Percentiles rank a stretch among this genome's conserved stretches.
Conservation (phyloP, 1,140 invertebrate species). For the Tetramorium simillimum region DNA sequence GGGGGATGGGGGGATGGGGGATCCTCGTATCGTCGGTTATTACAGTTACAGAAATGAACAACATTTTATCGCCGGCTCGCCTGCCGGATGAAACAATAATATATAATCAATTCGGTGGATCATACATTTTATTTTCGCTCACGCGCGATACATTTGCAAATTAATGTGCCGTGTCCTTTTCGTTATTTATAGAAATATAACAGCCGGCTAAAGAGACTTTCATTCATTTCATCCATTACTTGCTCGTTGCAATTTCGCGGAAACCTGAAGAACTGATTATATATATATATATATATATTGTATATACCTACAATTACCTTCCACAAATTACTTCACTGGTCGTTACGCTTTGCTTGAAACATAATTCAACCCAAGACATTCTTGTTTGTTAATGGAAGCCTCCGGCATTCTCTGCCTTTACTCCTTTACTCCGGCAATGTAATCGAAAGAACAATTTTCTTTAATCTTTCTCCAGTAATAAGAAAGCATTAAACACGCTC, state of each 20-base stretch:
- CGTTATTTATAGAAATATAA: background rate
- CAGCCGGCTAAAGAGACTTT: background rate
- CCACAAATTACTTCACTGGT: background rate
- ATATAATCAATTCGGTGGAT: background rate
- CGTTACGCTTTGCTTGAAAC: background rate
- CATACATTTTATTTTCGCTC: background rate
- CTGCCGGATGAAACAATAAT: background rate
- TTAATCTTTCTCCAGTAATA: constrained; percentile 8
- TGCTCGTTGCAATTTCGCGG: background rate
- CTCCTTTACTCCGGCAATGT: background rate
- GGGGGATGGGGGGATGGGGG: too few species aligned
- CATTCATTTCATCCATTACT: background rate
- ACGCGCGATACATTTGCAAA: background rate
- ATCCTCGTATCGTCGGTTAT: background rate
- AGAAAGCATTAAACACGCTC: constrained; percentile 19
- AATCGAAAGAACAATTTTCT: constrained; percentile 37
- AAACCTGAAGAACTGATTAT: constrained; percentile 3
- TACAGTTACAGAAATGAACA: constrained; percentile 1
- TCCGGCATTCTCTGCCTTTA: constrained; percentile 1
- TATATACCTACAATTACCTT: background rate
- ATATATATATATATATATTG: background rate
- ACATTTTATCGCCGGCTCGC: constrained; percentile 10
- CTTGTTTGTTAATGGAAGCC: constrained; percentile 5
- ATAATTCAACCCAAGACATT: background rate
- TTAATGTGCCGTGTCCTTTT: background rate